phyloP scores from a whole-genome alignment of 1,140 invertebrate genomes.

The Lanistes nyassanus region DNA sequence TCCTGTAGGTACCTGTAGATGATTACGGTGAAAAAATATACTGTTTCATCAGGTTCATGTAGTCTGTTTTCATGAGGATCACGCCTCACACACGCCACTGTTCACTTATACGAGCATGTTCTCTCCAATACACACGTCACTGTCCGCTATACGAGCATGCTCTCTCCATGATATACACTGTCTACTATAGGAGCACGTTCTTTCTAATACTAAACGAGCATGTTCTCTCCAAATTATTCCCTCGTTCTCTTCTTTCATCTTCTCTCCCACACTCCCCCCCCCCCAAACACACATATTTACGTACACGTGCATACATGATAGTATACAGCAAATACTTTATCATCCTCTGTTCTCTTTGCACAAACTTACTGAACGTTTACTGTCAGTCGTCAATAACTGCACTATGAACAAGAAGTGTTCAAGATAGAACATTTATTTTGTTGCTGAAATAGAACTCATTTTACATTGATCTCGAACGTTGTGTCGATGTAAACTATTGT shows the following conservation, averaged over 20 bases:
- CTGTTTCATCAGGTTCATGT: no score
- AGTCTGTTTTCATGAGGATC: no score
- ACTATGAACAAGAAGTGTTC: no score
- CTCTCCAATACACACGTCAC: background rate
- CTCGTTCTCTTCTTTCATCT: background rate
- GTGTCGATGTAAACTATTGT: no score
- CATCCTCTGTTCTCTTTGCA: no score
- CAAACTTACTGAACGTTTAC: no score
- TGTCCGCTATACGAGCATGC: background rate
- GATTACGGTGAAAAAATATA: no score
- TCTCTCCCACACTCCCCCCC: background rate
- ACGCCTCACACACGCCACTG: background rate
- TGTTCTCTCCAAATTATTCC: background rate
- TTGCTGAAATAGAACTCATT: no score
- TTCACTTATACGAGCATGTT: background rate
- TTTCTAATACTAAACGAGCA: background rate
- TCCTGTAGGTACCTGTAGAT: no score
- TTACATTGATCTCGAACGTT: no score
- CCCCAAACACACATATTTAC: constrained; percentile 3
- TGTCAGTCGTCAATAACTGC: no score
- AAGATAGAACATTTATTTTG: no score
- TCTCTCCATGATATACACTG: background rate
- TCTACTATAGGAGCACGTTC: background rate
- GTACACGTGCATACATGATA: background rate
- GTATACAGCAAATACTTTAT: background rate